phyloP scores from a whole-genome alignment of 2,888 invertebrate genomes.

The Nomada hirtipes region DNA sequence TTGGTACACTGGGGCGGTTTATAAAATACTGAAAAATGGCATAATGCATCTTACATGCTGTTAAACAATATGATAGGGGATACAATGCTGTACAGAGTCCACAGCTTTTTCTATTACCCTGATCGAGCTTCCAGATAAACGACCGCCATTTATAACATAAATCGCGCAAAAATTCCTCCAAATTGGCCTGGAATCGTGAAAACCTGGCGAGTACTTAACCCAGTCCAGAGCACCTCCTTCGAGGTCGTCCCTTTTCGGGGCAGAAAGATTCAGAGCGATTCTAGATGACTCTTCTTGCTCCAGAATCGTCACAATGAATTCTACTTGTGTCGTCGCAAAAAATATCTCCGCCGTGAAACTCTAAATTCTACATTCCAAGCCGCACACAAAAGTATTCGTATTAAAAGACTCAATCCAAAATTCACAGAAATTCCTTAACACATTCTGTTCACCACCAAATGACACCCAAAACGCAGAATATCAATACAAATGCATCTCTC shows the following conservation, averaged over 20 bases:
- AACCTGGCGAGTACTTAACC: not conserved
- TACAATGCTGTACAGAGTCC: too few relatives aligned
- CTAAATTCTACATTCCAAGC: not conserved
- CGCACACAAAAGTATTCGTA: not conserved
- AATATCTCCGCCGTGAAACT: not conserved
- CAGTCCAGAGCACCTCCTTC: not conserved
- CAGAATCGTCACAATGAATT: not conserved
- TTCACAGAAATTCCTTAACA: too few relatives aligned
- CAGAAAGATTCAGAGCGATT: slow-evolving; percentile 1
- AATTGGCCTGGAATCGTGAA: slow-evolving; percentile 8
- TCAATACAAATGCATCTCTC: too few relatives aligned
- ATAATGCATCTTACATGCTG: too few relatives aligned
- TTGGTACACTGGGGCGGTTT: too few relatives aligned
- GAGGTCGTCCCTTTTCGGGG: not conserved
- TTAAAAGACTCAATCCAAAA: not conserved
- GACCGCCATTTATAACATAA: slow-evolving; percentile 11
- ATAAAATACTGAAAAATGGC: too few relatives aligned
- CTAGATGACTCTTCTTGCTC: slow-evolving; percentile 15
- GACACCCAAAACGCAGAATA: too few relatives aligned
- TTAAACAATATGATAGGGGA: too few relatives aligned
- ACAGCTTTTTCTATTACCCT: too few relatives aligned
- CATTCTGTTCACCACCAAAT: too few relatives aligned
- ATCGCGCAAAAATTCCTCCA: slow-evolving; percentile 1
- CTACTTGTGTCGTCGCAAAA: not conserved
- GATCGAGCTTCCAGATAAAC: not conserved